These are phyloP conservation scores for Falco columbarius DNA, from an alignment of 2,797 vertebrate genomes.

Conservation along the genomic window DNA sequence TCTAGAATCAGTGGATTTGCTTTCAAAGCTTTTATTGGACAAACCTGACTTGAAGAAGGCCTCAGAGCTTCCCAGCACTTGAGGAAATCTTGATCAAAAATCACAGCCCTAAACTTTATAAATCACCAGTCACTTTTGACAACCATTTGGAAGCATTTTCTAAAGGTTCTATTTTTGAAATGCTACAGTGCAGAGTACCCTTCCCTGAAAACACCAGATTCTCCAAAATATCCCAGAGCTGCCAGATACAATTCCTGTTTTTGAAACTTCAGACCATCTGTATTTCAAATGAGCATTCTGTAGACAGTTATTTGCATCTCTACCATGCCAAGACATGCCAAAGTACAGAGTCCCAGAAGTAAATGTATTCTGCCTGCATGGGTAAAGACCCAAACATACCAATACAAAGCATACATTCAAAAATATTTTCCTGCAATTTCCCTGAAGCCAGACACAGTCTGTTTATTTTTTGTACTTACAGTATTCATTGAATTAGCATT, in stretches of 20 bases:
- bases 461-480: neutral
- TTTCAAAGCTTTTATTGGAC: neutral
- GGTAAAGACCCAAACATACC: neutral
- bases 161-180: neutral
- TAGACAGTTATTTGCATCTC: neutral
- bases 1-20: neutral
- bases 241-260: neutral
- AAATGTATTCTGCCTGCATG: neutral
- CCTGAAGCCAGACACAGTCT: neutral
- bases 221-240: neutral
- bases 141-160: neutral
- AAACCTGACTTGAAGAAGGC: neutral
- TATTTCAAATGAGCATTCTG: slow-evolving; percentile 24
- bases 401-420: neutral
- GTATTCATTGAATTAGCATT: neutral
- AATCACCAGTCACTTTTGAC: neutral
- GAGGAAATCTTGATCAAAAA: neutral
- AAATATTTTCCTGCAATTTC: neutral
- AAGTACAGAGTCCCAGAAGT: neutral
- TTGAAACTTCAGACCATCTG: slow-evolving; percentile 16
- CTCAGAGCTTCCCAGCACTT: neutral
- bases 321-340: neutral
- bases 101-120: neutral
- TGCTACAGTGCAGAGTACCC: neutral
- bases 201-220: neutral